Conservation (phyloP, 2,797 vertebrate species). For the Mastacembelus armatus region DNA sequence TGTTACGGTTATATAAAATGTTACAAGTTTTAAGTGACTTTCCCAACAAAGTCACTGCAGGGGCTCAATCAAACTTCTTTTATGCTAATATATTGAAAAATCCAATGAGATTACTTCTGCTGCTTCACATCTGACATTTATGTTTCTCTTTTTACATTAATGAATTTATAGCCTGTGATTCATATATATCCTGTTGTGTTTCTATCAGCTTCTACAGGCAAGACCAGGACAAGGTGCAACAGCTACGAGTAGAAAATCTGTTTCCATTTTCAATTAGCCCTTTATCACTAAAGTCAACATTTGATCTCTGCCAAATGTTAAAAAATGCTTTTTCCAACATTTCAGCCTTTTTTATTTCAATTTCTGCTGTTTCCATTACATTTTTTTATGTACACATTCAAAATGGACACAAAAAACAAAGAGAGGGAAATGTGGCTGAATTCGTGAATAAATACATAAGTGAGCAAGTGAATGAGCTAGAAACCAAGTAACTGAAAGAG, state of each 20-base stretch:
- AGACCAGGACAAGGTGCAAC: not conserved
- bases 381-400: not conserved
- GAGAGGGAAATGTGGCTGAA: not conserved
- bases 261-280: slow-evolving; percentile 7
- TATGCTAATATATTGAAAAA: not conserved
- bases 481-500: not conserved
- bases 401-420: not conserved
- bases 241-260: slow-evolving; percentile 8
- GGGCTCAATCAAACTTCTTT: not conserved
- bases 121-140: not conserved
- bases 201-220: slow-evolving; percentile 22
- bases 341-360: no score
- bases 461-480: not conserved
- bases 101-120: not conserved
- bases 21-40: slow-evolving; percentile 19
- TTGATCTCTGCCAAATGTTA: not conserved
- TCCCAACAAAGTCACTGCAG: no score
- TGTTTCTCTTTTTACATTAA: no score
- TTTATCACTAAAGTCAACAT: not conserved
- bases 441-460: not conserved
- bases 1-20: slow-evolving; percentile 33
- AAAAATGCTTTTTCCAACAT: not conserved
- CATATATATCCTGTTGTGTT: not conserved
- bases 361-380: not conserved
- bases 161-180: not conserved